Evolutionary conservation across 2,113 vertebrate genomes (phyloP), one percentile per base, ranked within the genome.

Genomic region (Solenodon paradoxus): DNA sequence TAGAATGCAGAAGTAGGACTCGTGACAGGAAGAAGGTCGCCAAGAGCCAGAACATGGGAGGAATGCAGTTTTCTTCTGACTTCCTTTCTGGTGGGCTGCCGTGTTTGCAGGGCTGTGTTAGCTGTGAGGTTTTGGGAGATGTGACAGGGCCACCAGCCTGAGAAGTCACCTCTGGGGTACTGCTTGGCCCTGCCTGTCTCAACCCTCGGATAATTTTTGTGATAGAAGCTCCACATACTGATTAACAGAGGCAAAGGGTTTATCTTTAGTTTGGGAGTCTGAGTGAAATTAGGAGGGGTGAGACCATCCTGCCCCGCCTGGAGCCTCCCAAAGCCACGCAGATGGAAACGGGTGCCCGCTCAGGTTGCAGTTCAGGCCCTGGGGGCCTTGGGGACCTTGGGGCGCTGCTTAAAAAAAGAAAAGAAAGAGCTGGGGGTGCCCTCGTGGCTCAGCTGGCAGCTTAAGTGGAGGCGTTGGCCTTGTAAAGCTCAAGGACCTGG

Each of bases 1-100:
- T 72, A 69, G 64, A 64, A 85, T 66, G 85, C 77, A 45, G 82
- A 95, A 94, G 80, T 68, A 40, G n/a, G 24, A 24, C 88, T 61
- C 9, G 0, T 71, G 92, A 90, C 92, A 10, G 49, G 66, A 68
- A 47, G 61, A 71, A 24, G 4, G 32, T 5, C 6, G 30, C 40
- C 12, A 30, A 7, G 17, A 74, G 45, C 16, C 20, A 3, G 75
- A 61, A 53, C 61, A 28, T 63, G 57, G 74, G 45, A 64, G 82
- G 22, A 3, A 5, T 42, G 9, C 42, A 6, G 38, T 88, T 68
- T 68, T 59, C 35, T 16, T 30, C 77, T 64, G 49, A 53, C 40
- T 30, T 32, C 30, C 57, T 47, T 82, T 85, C 81, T 38, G 57
- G 45, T 26, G 45, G 59, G 68, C 68, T 78, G 55, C 47, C 69